Evolutionary conservation across 2,888 invertebrate genomes (phyloP), one percentile per base, ranked within the genome.

Genomic region (Oxytorus armatus): DNA sequence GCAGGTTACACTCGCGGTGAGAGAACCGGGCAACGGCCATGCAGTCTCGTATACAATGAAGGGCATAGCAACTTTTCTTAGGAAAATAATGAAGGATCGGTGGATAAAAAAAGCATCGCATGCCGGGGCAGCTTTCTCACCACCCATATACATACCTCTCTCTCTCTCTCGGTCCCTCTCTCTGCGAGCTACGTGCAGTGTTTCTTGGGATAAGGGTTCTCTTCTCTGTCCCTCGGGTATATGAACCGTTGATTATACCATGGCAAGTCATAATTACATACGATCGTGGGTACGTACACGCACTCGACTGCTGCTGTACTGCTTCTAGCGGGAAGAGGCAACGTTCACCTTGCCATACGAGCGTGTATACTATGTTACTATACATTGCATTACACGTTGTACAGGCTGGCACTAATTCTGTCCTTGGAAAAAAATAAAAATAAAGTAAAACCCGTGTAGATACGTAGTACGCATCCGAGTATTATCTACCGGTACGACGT

Each of bases 191-290:
- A 55, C 18, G 68, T 23, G 25, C 25, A 23, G 25, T 36, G 57
- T 77, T 77, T 77, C 77, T 69, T 36, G 73, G 80, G 73, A 70
- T 81, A 81, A 81, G 80, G 80, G 80, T 61, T 63, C 63, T 25
- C 73, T 23, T 29, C 55, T 65, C 21, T 51, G 72, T 77, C 77
- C 81, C 81, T 81, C 65, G 81, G 63, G 73, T 81, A 70, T 74
- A 81, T 77, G 77, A 81, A 81, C 81, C 81, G 81, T 81, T 81
- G 81, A 81, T 81, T 81, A 81, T 81, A 81, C 81, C 81, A 77
- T 65, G 74, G 73, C 73, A 65, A 77, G 73, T 74, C 77, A 77
- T 81, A 81, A 81, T 81, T 81, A 81, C 77, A 77, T 74, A 73
- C 66, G 68, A 51, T 74, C 81, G 73, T 81, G 77, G 77, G 81